Conservation (phyloP, 2,888 invertebrate genomes). For the Eurytoma californica region DNA sequence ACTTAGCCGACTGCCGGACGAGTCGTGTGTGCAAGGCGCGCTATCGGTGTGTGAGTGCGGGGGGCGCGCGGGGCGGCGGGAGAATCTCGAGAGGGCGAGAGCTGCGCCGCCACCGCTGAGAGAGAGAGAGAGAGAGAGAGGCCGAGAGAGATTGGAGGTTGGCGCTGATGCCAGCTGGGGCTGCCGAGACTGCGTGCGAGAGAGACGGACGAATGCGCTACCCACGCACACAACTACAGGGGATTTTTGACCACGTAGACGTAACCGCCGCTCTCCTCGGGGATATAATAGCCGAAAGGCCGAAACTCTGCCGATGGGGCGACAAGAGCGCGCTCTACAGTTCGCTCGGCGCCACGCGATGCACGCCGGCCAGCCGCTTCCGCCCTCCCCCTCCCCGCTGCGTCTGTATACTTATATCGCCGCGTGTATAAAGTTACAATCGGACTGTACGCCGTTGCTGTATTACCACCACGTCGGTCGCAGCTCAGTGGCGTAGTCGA, state of each 20-base stretch:
- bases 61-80: neutral
- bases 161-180: neutral
- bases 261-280: constrained; percentile 32
- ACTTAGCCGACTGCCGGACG: neutral
- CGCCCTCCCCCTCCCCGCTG: no score
- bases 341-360: neutral
- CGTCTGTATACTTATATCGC: neutral
- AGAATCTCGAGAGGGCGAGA: constrained; percentile 9
- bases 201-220: neutral
- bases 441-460: neutral
- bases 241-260: constrained; percentile 47
- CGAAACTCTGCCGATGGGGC: neutral
- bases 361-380: no score
- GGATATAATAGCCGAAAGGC: neutral
- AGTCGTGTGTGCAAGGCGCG: neutral
- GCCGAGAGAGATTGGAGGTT: neutral
- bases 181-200: neutral
- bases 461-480: neutral
- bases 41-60: no score
- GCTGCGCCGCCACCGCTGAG: neutral
- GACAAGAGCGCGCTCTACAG: constrained; percentile 15
- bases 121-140: neutral
- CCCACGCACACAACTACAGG: neutral
- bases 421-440: constrained; percentile 2
- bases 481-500: constrained; percentile 4